Evolutionary conservation across 2,888 invertebrate genomes (phyloP).

Genomic region (Eilema griseolum): DNA sequence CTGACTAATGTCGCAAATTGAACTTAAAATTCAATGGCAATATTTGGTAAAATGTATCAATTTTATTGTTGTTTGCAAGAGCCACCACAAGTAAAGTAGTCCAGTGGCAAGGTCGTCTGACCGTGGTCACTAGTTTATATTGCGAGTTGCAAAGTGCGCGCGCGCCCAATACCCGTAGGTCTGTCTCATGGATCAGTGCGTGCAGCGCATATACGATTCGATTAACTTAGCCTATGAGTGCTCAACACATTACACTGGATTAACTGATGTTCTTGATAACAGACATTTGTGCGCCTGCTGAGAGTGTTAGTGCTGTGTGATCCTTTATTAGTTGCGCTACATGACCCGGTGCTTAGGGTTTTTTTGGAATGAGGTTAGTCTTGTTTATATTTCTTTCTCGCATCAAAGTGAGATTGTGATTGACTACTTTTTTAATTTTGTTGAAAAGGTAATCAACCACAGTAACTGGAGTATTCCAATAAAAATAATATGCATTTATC

Average conservation of each 20-base stretch:
- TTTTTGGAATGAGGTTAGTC: slow-evolving; percentile 42
- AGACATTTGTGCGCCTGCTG: slow-evolving; percentile 19
- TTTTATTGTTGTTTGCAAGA: slow-evolving; percentile 30
- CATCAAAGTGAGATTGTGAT: too few species aligned
- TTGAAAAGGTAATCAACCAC: too few species aligned
- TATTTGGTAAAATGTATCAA: slow-evolving; percentile 39
- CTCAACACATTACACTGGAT: slow-evolving; percentile 33
- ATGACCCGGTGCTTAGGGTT: slow-evolving; percentile 22
- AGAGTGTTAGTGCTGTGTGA: slow-evolving; percentile 37
- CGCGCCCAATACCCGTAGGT: slow-evolving; percentile 57
- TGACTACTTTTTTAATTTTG: too few species aligned
- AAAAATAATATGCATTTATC: too few species aligned
- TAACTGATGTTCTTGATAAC: slow-evolving; percentile 28
- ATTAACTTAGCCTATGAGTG: slow-evolving; percentile 30
- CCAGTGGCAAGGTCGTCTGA: slow-evolving; percentile 64
- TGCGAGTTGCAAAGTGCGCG: slow-evolving; percentile 58
- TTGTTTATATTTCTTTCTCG: background rate
- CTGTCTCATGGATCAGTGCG: slow-evolving; percentile 48
- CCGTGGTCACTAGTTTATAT: slow-evolving; percentile 61
- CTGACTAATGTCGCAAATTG: slow-evolving; percentile 31
- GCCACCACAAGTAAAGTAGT: slow-evolving; percentile 45
- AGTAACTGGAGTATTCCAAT: too few species aligned
- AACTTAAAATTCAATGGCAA: slow-evolving; percentile 44
- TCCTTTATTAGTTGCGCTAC: slow-evolving; percentile 29
- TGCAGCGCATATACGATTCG: slow-evolving; percentile 48